Percentiles rank a stretch among this genome's conserved stretches.
Evolutionary conservation across 2,797 vertebrate species (phyloP).

Genomic region (Hipposideros larvatus): DNA sequence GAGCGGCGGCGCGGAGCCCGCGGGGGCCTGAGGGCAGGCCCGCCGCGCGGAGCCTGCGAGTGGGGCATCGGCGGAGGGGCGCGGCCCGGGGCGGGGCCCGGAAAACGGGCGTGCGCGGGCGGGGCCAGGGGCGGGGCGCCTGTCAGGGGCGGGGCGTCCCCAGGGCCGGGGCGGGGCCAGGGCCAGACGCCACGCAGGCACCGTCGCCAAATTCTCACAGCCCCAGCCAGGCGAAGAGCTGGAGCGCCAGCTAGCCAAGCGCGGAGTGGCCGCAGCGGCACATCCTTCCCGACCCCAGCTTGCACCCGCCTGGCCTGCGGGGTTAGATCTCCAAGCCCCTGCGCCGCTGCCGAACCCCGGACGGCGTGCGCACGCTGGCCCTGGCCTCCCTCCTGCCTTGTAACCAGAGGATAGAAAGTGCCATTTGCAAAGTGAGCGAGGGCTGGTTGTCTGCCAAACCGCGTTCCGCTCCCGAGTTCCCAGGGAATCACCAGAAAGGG

Average conservation of each 20-base stretch:
- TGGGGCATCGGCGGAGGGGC: constrained; percentile 66
- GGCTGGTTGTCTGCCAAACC: background rate
- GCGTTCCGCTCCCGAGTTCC: background rate
- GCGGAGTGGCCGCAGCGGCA: no score
- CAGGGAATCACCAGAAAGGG: background rate
- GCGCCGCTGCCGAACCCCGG: background rate
- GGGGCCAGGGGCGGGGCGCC: background rate
- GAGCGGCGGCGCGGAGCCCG: background rate
- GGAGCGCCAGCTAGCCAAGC: accelerated
- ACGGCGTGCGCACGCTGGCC: background rate
- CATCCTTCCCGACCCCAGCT: background rate
- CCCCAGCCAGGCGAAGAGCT: background rate
- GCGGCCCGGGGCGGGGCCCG: constrained; percentile 75
- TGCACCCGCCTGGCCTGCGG: background rate
- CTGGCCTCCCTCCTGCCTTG: accelerated
- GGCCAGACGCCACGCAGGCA: background rate
- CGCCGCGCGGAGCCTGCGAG: background rate
- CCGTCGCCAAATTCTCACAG: background rate
- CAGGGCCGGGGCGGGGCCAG: constrained; percentile 44
- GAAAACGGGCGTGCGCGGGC: background rate
- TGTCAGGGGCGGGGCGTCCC: background rate
- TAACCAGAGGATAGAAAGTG: background rate
- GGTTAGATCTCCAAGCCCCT: background rate
- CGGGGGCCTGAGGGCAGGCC: constrained; percentile 59
- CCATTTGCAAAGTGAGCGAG: background rate